Conservation (phyloP, 2,797 vertebrate species). For the Columba guinea region DNA sequence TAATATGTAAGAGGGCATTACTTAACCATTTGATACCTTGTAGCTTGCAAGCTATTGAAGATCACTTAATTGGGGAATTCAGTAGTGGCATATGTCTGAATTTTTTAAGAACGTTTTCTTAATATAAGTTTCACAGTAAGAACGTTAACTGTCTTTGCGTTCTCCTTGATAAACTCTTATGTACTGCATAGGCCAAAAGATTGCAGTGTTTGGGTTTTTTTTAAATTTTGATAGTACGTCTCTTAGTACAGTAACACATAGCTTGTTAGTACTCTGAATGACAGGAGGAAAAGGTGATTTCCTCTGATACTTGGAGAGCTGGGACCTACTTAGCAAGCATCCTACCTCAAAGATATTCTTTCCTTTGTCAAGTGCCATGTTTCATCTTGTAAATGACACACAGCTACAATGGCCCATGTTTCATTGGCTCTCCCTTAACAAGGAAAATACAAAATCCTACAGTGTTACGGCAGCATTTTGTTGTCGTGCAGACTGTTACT, state of each 20-base stretch:
- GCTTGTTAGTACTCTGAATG: neutral
- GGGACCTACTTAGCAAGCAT: neutral
- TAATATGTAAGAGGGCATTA: neutral
- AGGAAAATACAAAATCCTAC: neutral
- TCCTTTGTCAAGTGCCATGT: slow-evolving; percentile 13
- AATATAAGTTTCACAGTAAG: neutral
- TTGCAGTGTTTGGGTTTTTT: neutral
- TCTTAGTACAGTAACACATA: neutral
- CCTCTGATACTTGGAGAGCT: neutral
- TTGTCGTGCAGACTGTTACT: neutral
- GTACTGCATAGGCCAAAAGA: neutral
- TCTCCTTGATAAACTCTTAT: neutral
- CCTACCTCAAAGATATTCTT: neutral
- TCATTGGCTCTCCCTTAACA: slow-evolving; percentile 23
- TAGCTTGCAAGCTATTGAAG: neutral
- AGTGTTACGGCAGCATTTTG: neutral
- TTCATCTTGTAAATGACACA: slow-evolving; percentile 11
- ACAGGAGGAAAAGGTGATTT: neutral
- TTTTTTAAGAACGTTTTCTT: neutral
- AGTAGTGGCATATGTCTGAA: neutral
- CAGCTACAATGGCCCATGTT: neutral
- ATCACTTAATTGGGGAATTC: neutral
- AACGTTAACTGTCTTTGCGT: neutral
- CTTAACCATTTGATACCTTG: neutral
- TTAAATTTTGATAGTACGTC: neutral